Evolutionary conservation across 2,797 vertebrate species (phyloP).

Genomic region (Thunnus albacares): DNA sequence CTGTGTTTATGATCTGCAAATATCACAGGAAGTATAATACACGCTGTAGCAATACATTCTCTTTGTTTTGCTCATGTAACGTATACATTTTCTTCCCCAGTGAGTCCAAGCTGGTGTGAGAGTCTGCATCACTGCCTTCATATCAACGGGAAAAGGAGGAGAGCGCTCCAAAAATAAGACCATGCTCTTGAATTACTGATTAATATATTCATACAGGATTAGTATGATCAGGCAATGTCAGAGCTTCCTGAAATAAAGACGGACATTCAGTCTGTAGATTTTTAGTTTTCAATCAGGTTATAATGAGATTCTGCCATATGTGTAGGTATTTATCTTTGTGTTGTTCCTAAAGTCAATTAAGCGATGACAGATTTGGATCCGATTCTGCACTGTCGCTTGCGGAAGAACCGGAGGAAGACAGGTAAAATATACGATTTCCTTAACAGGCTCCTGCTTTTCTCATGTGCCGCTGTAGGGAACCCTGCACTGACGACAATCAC

Average conservation of each 20-base stretch:
- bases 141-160: constrained; percentile 1
- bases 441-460: constrained; percentile 27
- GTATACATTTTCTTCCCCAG: not conserved
- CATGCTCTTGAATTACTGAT: constrained; percentile 16
- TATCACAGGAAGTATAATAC: not conserved
- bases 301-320: not conserved
- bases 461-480: constrained; percentile 32
- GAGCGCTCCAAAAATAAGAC: constrained; percentile 18
- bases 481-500: constrained; percentile 39
- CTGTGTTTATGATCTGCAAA: not conserved
- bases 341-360: not conserved
- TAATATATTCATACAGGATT: constrained; percentile 28
- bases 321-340: not conserved
- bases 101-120: not conserved
- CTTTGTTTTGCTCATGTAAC: not conserved
- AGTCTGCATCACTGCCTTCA: constrained; percentile 5
- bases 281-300: not conserved
- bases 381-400: not conserved
- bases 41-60: not conserved
- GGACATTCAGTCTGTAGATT: not conserved
- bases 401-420: not conserved
- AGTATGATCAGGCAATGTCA: constrained; percentile 3
- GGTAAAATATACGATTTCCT: constrained; percentile 25
- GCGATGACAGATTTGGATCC: not conserved
- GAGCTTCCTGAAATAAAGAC: not conserved